Evolutionary conservation across 1,140 invertebrate genomes (phyloP).

Genomic region (Lordiphosa stackelbergi): DNA sequence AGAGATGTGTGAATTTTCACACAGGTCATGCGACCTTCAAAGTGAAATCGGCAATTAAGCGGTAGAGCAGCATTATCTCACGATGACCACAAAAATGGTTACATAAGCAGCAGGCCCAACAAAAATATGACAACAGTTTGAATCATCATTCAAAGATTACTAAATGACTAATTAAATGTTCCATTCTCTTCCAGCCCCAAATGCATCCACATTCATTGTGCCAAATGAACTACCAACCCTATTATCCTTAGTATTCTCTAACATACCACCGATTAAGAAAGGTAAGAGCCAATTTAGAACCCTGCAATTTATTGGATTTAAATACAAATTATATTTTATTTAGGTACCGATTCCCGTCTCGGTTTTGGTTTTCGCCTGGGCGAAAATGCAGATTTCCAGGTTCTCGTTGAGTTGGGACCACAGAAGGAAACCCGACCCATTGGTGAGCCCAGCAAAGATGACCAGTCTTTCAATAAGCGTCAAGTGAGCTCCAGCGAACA

Average conservation of each 20-base stretch:
- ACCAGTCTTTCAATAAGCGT: slow-evolving; percentile 68
- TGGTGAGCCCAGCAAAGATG: slow-evolving; percentile 63
- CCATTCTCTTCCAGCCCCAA: slow-evolving; percentile 33
- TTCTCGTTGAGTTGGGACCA: slow-evolving; percentile 86
- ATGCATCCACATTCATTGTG: slow-evolving; percentile 79
- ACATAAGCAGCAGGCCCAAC: slow-evolving; percentile 9
- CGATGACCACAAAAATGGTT: slow-evolving; percentile 4
- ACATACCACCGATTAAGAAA: slow-evolving; percentile 90
- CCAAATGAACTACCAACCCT: slow-evolving; percentile 87
- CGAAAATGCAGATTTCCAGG: slow-evolving; percentile 88
- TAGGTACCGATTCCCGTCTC: slow-evolving; percentile 87
- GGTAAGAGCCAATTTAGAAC: slow-evolving; percentile 78
- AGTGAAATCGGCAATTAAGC: slow-evolving; percentile 12
- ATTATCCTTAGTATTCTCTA: slow-evolving; percentile 86
- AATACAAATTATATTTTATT: neutral
- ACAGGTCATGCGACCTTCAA: slow-evolving; percentile 28
- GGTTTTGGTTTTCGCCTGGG: slow-evolving; percentile 88
- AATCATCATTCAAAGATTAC: neutral
- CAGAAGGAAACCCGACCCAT: slow-evolving; percentile 84
- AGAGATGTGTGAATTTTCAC: too few relatives aligned
- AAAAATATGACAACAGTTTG: too few relatives aligned
- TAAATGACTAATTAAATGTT: slow-evolving; percentile 16
- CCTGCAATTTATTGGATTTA: neutral
- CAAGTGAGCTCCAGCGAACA: slow-evolving; percentile 58
- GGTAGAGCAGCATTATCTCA: neutral